Evolutionary conservation across 2,113 vertebrate species (phyloP).

Genomic region (Cnemophilus loriae): DNA sequence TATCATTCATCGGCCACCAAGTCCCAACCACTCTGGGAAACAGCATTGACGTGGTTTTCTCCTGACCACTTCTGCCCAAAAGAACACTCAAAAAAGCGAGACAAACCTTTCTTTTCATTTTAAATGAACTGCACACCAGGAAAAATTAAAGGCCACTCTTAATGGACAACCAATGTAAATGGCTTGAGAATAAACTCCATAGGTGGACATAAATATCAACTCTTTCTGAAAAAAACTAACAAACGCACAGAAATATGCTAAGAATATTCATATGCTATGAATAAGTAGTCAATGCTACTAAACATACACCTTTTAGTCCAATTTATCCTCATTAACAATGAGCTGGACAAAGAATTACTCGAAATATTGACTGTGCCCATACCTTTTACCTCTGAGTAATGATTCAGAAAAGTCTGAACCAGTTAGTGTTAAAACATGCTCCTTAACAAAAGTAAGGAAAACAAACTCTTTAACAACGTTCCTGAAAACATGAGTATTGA

Average conservation of each 20-base stretch:
- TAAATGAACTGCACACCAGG: not conserved
- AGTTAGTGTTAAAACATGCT: not conserved
- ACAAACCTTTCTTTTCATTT: not conserved
- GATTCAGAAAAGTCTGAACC: not conserved
- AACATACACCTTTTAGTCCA: not conserved
- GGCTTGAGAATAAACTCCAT: not conserved
- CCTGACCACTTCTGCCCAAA: not conserved
- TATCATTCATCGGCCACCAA: not conserved
- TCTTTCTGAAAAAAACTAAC: not conserved
- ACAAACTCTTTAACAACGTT: not conserved
- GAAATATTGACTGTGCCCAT: not conserved
- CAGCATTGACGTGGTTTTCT: fast-evolving
- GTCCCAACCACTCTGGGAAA: not conserved
- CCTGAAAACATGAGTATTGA: not conserved
- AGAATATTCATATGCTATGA: no score
- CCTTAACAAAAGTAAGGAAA: not conserved
- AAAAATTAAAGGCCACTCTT: not conserved
- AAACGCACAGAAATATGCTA: not conserved
- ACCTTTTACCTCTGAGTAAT: not conserved
- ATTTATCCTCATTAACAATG: not conserved
- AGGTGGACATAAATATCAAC: not conserved
- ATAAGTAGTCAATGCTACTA: not conserved
- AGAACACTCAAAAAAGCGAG: not conserved
- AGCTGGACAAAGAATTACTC: not conserved
- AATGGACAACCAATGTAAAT: not conserved